Conservation (phyloP, 2,888 invertebrate species). For the Sarcophaga caerulescens region DNA sequence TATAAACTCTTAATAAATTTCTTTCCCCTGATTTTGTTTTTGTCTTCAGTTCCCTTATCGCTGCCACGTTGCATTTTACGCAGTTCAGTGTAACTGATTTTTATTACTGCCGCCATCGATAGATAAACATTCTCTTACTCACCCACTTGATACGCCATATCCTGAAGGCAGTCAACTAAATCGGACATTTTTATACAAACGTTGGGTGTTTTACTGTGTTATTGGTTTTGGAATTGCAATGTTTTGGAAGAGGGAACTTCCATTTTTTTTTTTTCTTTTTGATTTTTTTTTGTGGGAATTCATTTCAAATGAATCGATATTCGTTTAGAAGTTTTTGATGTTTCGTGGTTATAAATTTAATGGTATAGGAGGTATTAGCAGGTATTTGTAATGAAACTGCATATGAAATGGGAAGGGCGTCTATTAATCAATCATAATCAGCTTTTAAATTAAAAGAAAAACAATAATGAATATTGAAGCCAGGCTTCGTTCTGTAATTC, state of each 20-base stretch:
- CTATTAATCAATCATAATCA: too few relatives aligned
- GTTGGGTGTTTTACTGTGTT: not conserved
- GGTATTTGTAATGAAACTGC: too few relatives aligned
- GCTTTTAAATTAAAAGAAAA: too few relatives aligned
- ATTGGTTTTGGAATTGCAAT: not conserved
- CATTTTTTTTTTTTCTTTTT: not conserved
- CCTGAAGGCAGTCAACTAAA: not conserved
- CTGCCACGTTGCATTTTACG: constrained; percentile 26
- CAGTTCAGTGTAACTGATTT: constrained; percentile 4
- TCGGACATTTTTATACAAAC: not conserved
- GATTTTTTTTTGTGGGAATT: not conserved
- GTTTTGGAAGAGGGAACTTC: not conserved
- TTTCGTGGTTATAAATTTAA: too few relatives aligned
- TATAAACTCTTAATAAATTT: too few relatives aligned
- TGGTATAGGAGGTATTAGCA: too few relatives aligned
- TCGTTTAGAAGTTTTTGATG: too few relatives aligned
- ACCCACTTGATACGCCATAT: not conserved
- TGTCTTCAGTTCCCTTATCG: not conserved
- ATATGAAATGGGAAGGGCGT: too few relatives aligned
- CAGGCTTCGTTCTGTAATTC: too few relatives aligned
- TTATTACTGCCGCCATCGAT: not conserved
- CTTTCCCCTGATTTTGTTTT: not conserved
- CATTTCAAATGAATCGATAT: too few relatives aligned
- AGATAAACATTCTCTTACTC: not conserved
- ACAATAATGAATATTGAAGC: too few relatives aligned